Base-by-base conservation (phyloP, 30 jellyfish, hydroid and myxozoan species). In the Cassiopea andromeda region DNA sequence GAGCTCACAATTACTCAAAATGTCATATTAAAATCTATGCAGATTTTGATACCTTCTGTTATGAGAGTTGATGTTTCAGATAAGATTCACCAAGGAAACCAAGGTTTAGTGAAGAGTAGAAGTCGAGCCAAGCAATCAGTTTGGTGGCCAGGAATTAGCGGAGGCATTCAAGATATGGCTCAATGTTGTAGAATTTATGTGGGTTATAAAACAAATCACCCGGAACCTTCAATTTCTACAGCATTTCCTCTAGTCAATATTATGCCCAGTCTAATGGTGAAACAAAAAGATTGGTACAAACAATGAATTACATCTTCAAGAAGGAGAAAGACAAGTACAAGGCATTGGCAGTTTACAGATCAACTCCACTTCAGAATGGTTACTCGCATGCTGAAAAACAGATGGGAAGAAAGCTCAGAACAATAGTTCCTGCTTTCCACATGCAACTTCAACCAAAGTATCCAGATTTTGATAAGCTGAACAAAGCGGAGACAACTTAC, bases 401-500 rank as follows among this genome's bases (percentile, higher is more conserved):
- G 73, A 85, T 85, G 93, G 87, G 93, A 85, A 85, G 87, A 45
- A 85, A 85, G 70, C 87, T 85, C 73, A 44, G 87, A 85, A 85
- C 81, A 58, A 85, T 27, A 64, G 67, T 70, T 70, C 92, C 92
- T 84, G 90, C 64, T 67, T 81, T 81, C 81, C 90, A 81, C 57
- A 46, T 78, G 16, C 78, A 79, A 59, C 88, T 79, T 60, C 58
- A 79, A 60, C 88, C 88, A 50, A 79, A 58, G 88, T 79, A 78
- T 78, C 88, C 88, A 60, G 88, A 79, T 79, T 44, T 79, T 57
- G 38, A 57, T 38, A 79, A 79, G 88, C 27, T 79, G 76, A 79
- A 79, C 38, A 27, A 79, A 19, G 57, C 60, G 57, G 88, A 79
- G 44, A 79, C 78, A 27, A 44, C 88, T 12, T 79, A 79, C 78